Evolutionary conservation across 2,888 invertebrate genomes (phyloP).

Genomic region (Scaptomyza polygonia): DNA sequence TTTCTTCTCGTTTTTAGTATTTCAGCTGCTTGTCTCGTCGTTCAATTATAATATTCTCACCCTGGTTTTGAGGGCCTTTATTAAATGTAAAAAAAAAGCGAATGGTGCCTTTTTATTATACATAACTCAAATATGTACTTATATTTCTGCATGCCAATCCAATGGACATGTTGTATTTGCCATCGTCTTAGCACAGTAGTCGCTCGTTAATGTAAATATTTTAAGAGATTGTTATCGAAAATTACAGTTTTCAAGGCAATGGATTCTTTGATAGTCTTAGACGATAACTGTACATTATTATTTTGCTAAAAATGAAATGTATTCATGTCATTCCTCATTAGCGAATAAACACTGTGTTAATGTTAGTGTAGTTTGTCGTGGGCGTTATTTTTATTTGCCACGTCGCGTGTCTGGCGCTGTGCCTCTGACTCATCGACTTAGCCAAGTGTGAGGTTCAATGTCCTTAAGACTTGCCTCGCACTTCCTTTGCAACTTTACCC

Average conservation of each 20-base stretch:
- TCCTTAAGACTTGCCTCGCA: slow-evolving; percentile 51
- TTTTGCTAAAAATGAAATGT: too few species aligned
- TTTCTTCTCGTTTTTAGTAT: slow-evolving; percentile 33
- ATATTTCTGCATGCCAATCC: slow-evolving; percentile 51
- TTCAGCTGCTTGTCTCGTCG: slow-evolving; percentile 43
- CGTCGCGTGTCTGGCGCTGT: slow-evolving; percentile 57
- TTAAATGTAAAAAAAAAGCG: slow-evolving; percentile 72
- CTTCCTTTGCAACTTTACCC: slow-evolving; percentile 20
- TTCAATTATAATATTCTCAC: slow-evolving; percentile 66
- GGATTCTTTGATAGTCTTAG: too few species aligned
- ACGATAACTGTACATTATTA: too few species aligned
- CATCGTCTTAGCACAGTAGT: slow-evolving; percentile 1
- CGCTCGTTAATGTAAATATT: neutral
- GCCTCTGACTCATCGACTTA: slow-evolving; percentile 52
- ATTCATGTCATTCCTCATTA: neutral
- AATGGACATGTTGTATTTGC: slow-evolving; percentile 37
- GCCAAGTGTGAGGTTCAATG: slow-evolving; percentile 60
- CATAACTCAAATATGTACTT: slow-evolving; percentile 3
- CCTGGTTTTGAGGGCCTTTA: slow-evolving; percentile 49
- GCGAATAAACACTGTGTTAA: neutral
- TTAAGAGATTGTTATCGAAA: too few species aligned
- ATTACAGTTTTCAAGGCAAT: too few species aligned
- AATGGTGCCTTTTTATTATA: slow-evolving; percentile 28
- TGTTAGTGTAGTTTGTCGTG: slow-evolving; percentile 10
- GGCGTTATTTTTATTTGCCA: slow-evolving; percentile 48